A percentile compares a stretch with the other conserved stretches of the same genome.
Evolutionary conservation across 2,113 vertebrate species (phyloP).

Genomic region (Typhlomys cinereus): DNA sequence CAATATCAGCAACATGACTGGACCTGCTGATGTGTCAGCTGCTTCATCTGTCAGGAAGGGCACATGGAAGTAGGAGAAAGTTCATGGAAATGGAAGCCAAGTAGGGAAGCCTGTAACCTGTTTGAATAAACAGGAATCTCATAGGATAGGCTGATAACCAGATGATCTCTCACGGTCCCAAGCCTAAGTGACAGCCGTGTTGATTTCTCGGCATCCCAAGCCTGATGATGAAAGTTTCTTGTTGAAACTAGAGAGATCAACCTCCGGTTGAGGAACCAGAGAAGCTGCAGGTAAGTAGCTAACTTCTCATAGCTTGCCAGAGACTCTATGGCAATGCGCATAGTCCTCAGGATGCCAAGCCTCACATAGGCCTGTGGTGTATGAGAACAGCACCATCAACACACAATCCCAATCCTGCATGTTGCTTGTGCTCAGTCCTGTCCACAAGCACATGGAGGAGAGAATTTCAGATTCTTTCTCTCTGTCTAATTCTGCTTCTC

Average conservation of each 20-base stretch:
- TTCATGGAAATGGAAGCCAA: background rate
- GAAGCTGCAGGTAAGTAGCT: background rate
- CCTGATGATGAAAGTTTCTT: background rate
- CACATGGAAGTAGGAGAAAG: background rate
- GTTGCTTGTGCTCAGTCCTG: background rate
- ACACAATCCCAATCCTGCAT: background rate
- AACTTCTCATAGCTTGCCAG: background rate
- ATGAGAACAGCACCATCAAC: background rate
- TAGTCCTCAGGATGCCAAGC: accelerated
- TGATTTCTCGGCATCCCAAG: too few species aligned
- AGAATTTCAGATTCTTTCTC: background rate
- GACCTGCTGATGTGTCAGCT: too few species aligned
- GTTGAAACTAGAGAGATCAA: background rate
- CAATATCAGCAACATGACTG: background rate
- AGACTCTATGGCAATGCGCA: background rate
- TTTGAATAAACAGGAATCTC: background rate
- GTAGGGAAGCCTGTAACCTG: background rate
- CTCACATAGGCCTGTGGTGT: background rate
- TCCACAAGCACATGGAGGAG: background rate
- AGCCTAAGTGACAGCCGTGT: background rate
- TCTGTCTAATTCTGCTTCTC: background rate
- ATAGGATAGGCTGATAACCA: background rate
- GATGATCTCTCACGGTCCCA: background rate
- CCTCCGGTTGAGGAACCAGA: too few species aligned
- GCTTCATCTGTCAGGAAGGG: background rate